phyloP scores from a whole-genome alignment of 37 sponge, comb jelly and placozoan genomes.

The Dysidea cf. avara region DNA sequence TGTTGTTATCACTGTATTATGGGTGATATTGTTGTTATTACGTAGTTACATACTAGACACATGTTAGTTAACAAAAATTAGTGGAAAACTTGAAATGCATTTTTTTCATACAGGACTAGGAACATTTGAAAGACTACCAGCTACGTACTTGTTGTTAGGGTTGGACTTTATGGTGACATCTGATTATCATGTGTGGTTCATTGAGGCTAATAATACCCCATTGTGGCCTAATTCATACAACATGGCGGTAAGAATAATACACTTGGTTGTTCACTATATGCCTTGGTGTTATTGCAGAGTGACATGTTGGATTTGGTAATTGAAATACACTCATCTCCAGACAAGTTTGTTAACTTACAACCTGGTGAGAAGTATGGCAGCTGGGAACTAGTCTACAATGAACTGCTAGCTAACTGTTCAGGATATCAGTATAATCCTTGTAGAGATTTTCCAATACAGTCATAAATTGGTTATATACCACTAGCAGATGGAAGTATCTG shows the following conservation, averaged over 20 bases:
- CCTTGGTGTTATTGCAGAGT: slow-evolving; percentile 25
- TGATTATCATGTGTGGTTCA: slow-evolving; percentile 65
- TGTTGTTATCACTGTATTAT: too few relatives aligned
- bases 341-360: slow-evolving; percentile 18
- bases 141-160: slow-evolving; percentile 74
- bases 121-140: too few relatives aligned
- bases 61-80: too few relatives aligned
- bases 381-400: slow-evolving; percentile 68
- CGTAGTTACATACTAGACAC: too few relatives aligned
- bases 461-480: too few relatives aligned
- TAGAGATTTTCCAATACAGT: slow-evolving; percentile 32
- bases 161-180: slow-evolving; percentile 76
- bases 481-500: too few relatives aligned
- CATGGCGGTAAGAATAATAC: too few relatives aligned
- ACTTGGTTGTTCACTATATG: too few relatives aligned
- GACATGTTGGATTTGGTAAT: slow-evolving; percentile 75
- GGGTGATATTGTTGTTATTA: too few relatives aligned
- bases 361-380: slow-evolving; percentile 40
- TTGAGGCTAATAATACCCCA: slow-evolving; percentile 88
- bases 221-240: slow-evolving; percentile 82
- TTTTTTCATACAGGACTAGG: too few relatives aligned
- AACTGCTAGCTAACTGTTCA: slow-evolving; percentile 42
- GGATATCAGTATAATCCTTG: slow-evolving; percentile 59
- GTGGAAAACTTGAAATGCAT: too few relatives aligned
- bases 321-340: slow-evolving; percentile 30